phyloP scores from a whole-genome alignment of 2,113 vertebrate genomes.

The Setophaga coronata region DNA sequence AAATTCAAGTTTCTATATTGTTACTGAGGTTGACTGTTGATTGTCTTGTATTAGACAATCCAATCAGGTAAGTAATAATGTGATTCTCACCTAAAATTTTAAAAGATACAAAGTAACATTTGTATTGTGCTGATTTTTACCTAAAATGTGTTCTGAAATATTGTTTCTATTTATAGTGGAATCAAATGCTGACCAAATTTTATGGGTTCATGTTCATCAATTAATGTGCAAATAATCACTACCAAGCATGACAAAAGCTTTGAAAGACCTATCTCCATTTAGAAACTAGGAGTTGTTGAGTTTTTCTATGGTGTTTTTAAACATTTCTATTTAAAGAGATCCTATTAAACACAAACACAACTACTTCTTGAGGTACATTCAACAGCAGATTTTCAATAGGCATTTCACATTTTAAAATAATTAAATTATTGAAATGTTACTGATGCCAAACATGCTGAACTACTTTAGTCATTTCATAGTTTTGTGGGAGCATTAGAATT shows the following conservation, averaged over 20 bases:
- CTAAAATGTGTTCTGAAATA: neutral
- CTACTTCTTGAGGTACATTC: neutral
- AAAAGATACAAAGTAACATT: neutral
- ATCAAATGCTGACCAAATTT: neutral
- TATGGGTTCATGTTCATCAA: neutral
- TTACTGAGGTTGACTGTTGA: neutral
- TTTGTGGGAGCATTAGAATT: neutral
- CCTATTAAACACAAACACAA: neutral
- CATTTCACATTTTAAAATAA: neutral
- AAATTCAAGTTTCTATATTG: neutral
- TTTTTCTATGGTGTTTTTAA: neutral
- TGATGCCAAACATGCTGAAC: neutral
- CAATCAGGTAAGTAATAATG: neutral
- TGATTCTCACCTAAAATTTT: neutral
- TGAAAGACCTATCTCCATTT: neutral
- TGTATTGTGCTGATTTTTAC: neutral
- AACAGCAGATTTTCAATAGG: neutral
- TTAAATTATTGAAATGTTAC: constrained; percentile 23
- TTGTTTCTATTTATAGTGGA: neutral
- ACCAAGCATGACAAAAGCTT: neutral
- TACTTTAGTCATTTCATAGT: constrained; percentile 3
- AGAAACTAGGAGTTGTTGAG: neutral
- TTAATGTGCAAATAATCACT: neutral
- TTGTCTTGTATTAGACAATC: neutral
- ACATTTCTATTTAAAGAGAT: neutral